phyloP scores from a whole-genome alignment of 2,113 vertebrate genomes.

The Melanotaenia duboulayi region DNA sequence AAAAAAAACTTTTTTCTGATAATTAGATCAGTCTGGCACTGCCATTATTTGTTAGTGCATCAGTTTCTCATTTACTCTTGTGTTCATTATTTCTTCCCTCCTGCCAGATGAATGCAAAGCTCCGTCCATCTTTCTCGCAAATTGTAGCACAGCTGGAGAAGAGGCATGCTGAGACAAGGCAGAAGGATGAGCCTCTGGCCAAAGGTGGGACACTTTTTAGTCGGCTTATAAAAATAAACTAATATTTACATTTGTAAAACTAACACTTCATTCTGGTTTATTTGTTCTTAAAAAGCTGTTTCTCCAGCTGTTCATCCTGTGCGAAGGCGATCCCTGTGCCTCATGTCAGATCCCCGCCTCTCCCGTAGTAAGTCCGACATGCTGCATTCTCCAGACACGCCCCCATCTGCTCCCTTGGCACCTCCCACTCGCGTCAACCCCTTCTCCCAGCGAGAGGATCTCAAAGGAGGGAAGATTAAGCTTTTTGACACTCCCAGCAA shows the following conservation, averaged over 20 bases:
- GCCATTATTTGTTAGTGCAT: no score
- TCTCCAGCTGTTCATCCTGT: conserved; percentile 25
- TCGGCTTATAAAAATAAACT: accelerated
- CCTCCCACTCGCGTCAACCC: conserved; percentile 88
- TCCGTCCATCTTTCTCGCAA: conserved; percentile 89
- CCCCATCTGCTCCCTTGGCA: conserved; percentile 64
- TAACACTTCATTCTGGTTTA: neutral
- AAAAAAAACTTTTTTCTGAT: no score
- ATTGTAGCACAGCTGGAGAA: conserved; percentile 87
- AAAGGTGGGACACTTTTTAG: conserved; percentile 51
- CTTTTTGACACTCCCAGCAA: conserved; percentile 94
- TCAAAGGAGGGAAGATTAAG: conserved; percentile 94
- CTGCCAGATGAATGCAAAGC: conserved; percentile 66
- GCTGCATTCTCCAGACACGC: conserved; percentile 79
- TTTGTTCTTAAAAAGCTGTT: conserved; percentile 12
- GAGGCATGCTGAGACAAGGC: conserved; percentile 65
- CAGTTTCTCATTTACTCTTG: no score
- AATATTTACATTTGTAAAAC: accelerated
- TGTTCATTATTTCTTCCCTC: neutral
- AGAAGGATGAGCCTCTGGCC: conserved; percentile 46
- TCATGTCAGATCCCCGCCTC: conserved; percentile 82
- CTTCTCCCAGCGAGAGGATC: conserved; percentile 92
- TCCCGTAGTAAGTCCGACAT: conserved; percentile 91
- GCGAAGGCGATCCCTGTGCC: conserved; percentile 70
- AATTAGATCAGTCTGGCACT: no score